Evolutionary conservation across 2,797 vertebrate species (phyloP).

Genomic region (Myoxocephalus aenaeus): DNA sequence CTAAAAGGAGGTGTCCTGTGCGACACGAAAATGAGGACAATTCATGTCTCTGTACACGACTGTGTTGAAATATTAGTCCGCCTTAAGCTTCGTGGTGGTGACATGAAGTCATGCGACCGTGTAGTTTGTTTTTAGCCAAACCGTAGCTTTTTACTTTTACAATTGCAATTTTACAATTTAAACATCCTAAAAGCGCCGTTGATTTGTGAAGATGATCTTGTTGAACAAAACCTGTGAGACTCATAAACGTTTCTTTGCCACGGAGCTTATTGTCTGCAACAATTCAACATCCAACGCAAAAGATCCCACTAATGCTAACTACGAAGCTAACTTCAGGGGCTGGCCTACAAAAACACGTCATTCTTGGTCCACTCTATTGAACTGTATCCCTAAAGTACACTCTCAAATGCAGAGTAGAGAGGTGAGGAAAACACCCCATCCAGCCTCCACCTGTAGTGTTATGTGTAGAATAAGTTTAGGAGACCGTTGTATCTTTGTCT

Average conservation of each 20-base stretch:
- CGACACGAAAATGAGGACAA: background rate
- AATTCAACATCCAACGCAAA: background rate
- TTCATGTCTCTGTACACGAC: background rate
- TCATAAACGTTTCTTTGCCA: background rate
- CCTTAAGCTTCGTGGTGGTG: too few species aligned
- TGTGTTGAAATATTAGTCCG: too few species aligned
- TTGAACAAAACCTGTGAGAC: background rate
- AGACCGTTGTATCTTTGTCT: too few species aligned
- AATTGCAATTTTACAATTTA: too few species aligned
- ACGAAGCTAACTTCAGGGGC: background rate
- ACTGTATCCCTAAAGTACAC: conserved; percentile 33
- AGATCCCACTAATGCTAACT: background rate
- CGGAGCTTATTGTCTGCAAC: background rate
- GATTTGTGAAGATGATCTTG: too few species aligned
- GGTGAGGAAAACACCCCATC: conserved; percentile 37
- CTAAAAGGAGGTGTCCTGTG: background rate
- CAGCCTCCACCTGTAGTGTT: background rate
- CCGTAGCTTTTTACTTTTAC: too few species aligned
- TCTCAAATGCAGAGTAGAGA: conserved; percentile 9
- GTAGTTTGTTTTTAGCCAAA: too few species aligned
- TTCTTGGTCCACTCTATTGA: conserved; percentile 31
- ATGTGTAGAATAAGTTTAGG: too few species aligned
- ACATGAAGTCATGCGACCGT: too few species aligned
- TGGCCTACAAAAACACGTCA: background rate
- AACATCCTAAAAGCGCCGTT: too few species aligned